These are phyloP conservation scores for Subanguina moxae DNA, from an alignment of 1,140 invertebrate genomes.

Conservation along the genomic window DNA sequence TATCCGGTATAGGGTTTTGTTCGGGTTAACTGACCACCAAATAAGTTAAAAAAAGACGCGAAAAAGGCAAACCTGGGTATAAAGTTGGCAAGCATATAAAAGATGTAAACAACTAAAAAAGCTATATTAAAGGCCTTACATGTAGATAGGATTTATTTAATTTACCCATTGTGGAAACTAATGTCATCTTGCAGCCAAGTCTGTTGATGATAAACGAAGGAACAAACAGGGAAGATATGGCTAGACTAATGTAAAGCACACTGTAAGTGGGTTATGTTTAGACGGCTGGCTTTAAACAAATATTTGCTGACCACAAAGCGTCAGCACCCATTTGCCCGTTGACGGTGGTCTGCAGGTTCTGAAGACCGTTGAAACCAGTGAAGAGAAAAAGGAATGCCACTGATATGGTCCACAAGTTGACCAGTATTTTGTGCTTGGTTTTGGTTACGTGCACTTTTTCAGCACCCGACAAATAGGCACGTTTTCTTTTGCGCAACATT, in stretches of 20 bases:
- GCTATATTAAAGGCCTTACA: slow-evolving; percentile 60
- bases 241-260: slow-evolving; percentile 50
- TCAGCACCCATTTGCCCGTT: slow-evolving; percentile 57
- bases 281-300: too few relatives aligned
- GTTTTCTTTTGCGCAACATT: slow-evolving; percentile 47
- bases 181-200: slow-evolving; percentile 88
- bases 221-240: slow-evolving; percentile 57
- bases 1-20: too few relatives aligned
- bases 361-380: slow-evolving; percentile 83
- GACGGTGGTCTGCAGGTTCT: slow-evolving; percentile 69
- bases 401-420: slow-evolving; percentile 69
- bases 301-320: slow-evolving; percentile 37
- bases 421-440: slow-evolving; percentile 45
- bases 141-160: too few relatives aligned
- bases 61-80: slow-evolving; percentile 69
- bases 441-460: slow-evolving; percentile 42
- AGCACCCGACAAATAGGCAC: slow-evolving; percentile 42
- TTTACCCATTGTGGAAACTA: slow-evolving; percentile 73
- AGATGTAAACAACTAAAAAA: slow-evolving; percentile 70
- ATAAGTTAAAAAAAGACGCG: too few relatives aligned
- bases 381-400: slow-evolving; percentile 86
- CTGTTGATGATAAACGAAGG: slow-evolving; percentile 60
- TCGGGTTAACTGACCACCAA: too few relatives aligned
- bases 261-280: too few relatives aligned
- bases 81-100: slow-evolving; percentile 88